phyloP scores from a whole-genome alignment of 2,888 invertebrate species.

The Acrocera orbiculus region DNA sequence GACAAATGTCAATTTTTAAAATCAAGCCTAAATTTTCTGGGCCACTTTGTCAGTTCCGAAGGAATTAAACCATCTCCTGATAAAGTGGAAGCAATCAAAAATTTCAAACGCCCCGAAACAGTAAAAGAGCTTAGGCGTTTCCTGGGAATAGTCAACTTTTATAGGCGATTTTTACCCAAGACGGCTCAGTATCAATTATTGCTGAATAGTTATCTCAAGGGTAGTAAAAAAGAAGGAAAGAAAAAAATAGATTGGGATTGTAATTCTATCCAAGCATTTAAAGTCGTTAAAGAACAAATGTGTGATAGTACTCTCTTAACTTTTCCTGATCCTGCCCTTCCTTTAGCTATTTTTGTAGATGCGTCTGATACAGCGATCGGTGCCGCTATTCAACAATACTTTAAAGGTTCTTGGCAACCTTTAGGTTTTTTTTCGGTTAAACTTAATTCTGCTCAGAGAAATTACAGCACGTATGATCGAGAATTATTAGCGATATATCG shows the following conservation, averaged over 20 bases:
- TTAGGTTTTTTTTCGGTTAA: slow-evolving; percentile 1
- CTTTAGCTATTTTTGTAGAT: background rate
- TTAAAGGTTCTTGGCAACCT: background rate
- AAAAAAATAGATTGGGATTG: background rate
- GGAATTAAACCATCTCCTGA: background rate
- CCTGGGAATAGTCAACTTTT: background rate
- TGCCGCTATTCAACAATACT: background rate
- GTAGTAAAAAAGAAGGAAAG: slow-evolving; percentile 1
- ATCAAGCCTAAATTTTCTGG: background rate
- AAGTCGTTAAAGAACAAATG: background rate
- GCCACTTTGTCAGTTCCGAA: background rate
- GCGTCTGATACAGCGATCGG: slow-evolving; percentile 1
- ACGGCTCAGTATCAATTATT: background rate
- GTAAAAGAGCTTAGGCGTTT: background rate
- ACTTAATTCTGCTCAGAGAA: background rate
- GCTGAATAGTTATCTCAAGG: background rate
- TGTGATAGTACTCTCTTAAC: too few species aligned
- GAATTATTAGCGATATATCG: background rate
- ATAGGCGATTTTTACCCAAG: background rate
- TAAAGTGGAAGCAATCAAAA: background rate
- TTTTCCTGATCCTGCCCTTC: background rate
- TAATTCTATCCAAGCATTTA: background rate
- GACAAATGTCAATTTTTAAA: background rate
- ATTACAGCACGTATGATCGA: slow-evolving; percentile 1
- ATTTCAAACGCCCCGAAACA: background rate